Conservation (phyloP, 2,888 invertebrate genomes). For the Cerastis leucographa region DNA sequence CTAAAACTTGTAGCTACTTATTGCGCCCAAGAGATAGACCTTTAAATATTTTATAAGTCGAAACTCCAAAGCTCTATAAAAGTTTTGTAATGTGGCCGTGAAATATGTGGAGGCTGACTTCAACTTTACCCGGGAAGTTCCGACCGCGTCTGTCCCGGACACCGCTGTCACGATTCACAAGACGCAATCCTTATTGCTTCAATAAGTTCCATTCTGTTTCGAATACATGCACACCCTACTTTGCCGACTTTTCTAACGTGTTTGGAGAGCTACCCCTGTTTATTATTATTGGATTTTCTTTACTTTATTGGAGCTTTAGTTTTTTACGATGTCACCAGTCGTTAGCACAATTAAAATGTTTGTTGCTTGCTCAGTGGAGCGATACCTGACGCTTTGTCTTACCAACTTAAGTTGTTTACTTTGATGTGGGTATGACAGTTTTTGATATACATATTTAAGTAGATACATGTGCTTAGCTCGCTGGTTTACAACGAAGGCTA, state of each 20-base stretch:
- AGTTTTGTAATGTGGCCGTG: conserved; percentile 74
- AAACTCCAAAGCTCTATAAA: conserved; percentile 68
- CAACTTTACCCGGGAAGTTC: conserved; percentile 66
- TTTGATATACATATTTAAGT: conserved; percentile 61
- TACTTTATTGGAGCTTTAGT: conserved; percentile 56
- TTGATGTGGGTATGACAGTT: conserved; percentile 82
- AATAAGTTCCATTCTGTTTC: conserved; percentile 59
- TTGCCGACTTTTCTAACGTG: conserved; percentile 34
- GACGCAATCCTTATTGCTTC: conserved; percentile 69
- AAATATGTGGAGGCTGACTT: conserved; percentile 70
- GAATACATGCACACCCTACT: conserved; percentile 59
- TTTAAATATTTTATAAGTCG: conserved; percentile 65
- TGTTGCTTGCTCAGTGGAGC: conserved; percentile 48
- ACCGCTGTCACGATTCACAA: conserved; percentile 62
- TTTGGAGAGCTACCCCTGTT: conserved; percentile 52
- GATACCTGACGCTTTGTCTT: conserved; percentile 72
- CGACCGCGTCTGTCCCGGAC: conserved; percentile 66
- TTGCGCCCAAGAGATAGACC: conserved; percentile 50
- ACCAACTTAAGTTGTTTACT: conserved; percentile 72
- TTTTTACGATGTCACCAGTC: conserved; percentile 65
- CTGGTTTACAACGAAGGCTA: conserved; percentile 51
- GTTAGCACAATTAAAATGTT: conserved; percentile 67
- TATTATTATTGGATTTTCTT: conserved; percentile 68
- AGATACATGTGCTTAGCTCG: conserved; percentile 53
- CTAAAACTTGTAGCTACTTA: conserved; percentile 39